Conservation (phyloP, 2,113 vertebrate genomes). For the Ivindomyrus marchei region DNA sequence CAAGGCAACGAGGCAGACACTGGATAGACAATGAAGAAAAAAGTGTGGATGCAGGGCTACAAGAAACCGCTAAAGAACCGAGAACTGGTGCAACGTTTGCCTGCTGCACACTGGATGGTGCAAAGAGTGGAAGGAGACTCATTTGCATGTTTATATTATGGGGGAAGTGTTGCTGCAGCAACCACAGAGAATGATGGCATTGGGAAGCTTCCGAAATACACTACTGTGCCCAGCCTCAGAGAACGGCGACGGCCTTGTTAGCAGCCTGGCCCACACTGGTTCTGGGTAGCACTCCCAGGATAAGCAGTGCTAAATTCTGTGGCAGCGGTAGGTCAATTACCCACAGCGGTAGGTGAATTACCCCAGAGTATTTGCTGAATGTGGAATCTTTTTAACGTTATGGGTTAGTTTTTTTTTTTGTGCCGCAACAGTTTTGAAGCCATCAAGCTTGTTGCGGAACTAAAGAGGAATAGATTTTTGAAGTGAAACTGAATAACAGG, state of each 20-base stretch:
- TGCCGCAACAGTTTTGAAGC: neutral
- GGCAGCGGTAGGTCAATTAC: neutral
- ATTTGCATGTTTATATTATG: neutral
- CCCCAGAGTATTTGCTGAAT: neutral
- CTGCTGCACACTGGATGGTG: neutral
- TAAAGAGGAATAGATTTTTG: constrained; percentile 1
- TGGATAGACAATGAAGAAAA: neutral
- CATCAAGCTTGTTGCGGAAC: neutral
- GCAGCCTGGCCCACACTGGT: neutral
- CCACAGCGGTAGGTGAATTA: neutral
- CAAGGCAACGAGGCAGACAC: neutral
- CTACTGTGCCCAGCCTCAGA: neutral
- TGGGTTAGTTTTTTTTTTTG: neutral
- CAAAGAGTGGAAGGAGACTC: neutral
- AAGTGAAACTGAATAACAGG: neutral
- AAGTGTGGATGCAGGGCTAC: neutral
- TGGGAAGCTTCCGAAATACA: neutral
- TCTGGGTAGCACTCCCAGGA: neutral
- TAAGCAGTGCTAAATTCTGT: neutral
- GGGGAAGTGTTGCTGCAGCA: neutral
- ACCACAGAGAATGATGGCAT: neutral
- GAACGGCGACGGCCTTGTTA: neutral
- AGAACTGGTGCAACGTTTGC: neutral
- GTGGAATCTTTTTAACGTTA: neutral
- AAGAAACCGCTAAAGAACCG: neutral